These are phyloP conservation scores for Agonopterix alstromeriana DNA, from an alignment of 2,888 invertebrate genomes.

Conservation along the genomic window DNA sequence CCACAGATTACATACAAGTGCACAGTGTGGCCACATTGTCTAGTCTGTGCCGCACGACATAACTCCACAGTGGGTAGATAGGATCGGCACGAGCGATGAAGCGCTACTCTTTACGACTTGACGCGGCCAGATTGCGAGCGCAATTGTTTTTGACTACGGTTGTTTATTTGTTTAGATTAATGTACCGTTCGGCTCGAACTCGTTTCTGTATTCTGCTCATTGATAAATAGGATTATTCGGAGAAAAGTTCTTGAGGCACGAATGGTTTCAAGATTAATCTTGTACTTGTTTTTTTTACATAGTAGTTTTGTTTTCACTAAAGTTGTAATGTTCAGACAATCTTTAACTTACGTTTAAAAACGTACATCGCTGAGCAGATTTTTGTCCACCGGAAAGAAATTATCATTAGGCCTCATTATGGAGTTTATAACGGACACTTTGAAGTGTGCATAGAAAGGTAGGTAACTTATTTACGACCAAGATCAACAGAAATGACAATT, in stretches of 20 bases:
- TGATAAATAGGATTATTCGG: constrained; percentile 2
- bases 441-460: no score
- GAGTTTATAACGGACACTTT: no score
- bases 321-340: no score
- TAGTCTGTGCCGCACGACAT: constrained; percentile 26
- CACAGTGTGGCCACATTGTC: background rate
- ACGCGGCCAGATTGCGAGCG: constrained; percentile 22
- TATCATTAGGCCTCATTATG: no score
- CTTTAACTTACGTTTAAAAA: no score
- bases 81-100: constrained; percentile 60
- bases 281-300: no score
- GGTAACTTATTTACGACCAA: no score
- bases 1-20: no score
- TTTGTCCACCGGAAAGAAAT: no score
- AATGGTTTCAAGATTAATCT: background rate
- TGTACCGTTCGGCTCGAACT: constrained; percentile 7
- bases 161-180: constrained; percentile 10
- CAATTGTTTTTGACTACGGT: constrained; percentile 23
- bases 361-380: no score
- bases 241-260: background rate
- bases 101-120: constrained; percentile 47
- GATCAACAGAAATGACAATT: no score
- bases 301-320: no score
- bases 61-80: constrained; percentile 40
- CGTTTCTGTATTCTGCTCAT: background rate